Evolutionary conservation across 2,888 invertebrate genomes (phyloP), one percentile per base, ranked within the genome.

Genomic region (Tenodera sinensis): DNA sequence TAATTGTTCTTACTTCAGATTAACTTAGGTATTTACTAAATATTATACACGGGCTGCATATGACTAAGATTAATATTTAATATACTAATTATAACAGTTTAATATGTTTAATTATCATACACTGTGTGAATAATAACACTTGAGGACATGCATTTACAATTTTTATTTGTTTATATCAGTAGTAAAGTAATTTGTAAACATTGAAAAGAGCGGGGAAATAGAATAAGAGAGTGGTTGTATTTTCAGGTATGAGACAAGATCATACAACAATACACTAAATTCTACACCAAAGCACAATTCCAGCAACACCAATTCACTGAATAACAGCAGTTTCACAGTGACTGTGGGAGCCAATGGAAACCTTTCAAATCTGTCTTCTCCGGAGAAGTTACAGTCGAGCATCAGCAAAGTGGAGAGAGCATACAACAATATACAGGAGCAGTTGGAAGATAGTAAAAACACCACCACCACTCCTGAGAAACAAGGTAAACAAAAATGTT

Each of bases 321-420:
- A 42, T 9, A 42, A 27, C 71, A 84, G 84, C 85, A 87, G 25
- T 42, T 28, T 27, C 81, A 28, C 28, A 86, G 30, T n/a, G 34
- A 34, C 81, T 27, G 82, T 71, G 6, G 42, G 25, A 28, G 47
- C 81, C 28, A 83, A 54, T 27, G 88, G 86, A n/a, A 83, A 83
- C 42, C 54, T 84, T 27, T 81, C 71, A 54, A 25, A 30, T 81
- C 30, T 90, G 27, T 90, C 89, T 1, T 90, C 90, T 8, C 93
- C 93, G 2, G 93, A 93, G 89, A 93, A 93, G 89, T 92, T 93
- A 0, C 90, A 92, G 85, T 92, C 92, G 3, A 93, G 93, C 0
- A 92, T 93, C 83, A 92, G 91, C 88, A 93, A 93, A 3, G 90
- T 93, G 8, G 93, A 93, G 84, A 92, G 91, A 20, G 90, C 90